These are phyloP conservation scores for Meganola albula DNA, from an alignment of 2,888 invertebrate species.

Conservation along the genomic window DNA sequence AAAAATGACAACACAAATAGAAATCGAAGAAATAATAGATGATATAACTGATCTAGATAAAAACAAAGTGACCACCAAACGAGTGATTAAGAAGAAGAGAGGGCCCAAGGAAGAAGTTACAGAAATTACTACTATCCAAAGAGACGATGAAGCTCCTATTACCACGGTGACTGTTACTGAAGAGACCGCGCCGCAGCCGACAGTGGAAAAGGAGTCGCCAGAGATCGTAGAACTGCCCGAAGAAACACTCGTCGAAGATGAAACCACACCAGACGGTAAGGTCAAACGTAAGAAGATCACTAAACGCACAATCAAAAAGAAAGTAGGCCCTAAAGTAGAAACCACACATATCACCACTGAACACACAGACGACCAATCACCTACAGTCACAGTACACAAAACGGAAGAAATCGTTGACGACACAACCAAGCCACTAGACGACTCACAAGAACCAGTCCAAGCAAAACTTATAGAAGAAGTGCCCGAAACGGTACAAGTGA, in stretches of 20 bases:
- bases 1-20: slow-evolving; percentile 40
- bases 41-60: slow-evolving; percentile 36
- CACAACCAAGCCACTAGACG: slow-evolving; percentile 23
- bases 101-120: slow-evolving; percentile 42
- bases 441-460: slow-evolving; percentile 15
- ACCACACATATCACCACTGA: slow-evolving; percentile 36
- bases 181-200: slow-evolving; percentile 29
- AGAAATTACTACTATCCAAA: slow-evolving; percentile 56
- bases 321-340: slow-evolving; percentile 40
- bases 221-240: slow-evolving; percentile 44
- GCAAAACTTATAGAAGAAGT: slow-evolving; percentile 33
- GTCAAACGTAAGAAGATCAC: slow-evolving; percentile 40
- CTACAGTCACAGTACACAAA: slow-evolving; percentile 34
- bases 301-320: slow-evolving; percentile 53
- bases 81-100: slow-evolving; percentile 47
- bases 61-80: slow-evolving; percentile 32
- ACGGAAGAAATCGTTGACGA: slow-evolving; percentile 38
- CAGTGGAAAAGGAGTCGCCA: slow-evolving; percentile 17
- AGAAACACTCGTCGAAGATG: slow-evolving; percentile 39
- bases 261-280: slow-evolving; percentile 36
- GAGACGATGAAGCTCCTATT: slow-evolving; percentile 47
- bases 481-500: slow-evolving; percentile 28
- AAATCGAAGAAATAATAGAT: slow-evolving; percentile 42
- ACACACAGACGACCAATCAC: slow-evolving; percentile 35
- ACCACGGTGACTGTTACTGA: slow-evolving; percentile 32